A percentile compares a stretch with the other conserved stretches of the same genome.
Conservation (phyloP, 2,888 invertebrate genomes). For the Caenorhabditis wallacei region DNA sequence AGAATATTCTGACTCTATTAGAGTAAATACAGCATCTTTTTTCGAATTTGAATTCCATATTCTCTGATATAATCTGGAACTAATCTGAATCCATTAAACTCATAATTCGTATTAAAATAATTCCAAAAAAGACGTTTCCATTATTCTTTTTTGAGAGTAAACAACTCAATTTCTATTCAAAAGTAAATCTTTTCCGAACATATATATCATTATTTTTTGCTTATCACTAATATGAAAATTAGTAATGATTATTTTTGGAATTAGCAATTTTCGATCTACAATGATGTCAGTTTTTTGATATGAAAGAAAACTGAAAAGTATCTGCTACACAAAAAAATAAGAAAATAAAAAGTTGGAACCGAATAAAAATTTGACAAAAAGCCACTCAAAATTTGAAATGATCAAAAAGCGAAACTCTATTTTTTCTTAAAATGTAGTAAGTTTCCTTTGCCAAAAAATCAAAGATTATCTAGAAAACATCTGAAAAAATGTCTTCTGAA, state of each 20-base stretch:
- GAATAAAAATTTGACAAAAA: background rate
- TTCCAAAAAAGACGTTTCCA: too few relatives aligned
- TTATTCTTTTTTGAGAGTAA: too few relatives aligned
- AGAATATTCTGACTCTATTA: too few relatives aligned
- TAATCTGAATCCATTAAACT: too few relatives aligned
- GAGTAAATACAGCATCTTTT: too few relatives aligned
- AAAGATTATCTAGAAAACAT: conserved; percentile 29
- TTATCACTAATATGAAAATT: too few relatives aligned
- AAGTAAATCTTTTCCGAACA: background rate
- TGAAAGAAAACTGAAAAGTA: background rate
- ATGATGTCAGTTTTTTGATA: background rate
- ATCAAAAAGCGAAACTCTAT: conserved; percentile 4
- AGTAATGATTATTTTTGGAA: background rate
- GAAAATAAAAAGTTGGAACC: background rate
- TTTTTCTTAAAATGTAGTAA: background rate
- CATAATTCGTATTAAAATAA: too few relatives aligned
- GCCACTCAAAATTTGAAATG: conserved; percentile 1
- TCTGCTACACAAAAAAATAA: too few relatives aligned
- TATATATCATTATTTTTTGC: too few relatives aligned
- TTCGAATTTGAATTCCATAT: too few relatives aligned
- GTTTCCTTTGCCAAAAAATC: background rate
- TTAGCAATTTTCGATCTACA: background rate
- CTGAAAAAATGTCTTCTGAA: conserved; percentile 7
- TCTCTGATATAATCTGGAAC: too few relatives aligned
- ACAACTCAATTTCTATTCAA: too few relatives aligned